phyloP scores from a whole-genome alignment of 1,140 invertebrate species.

The silkworm (Bombyx mori) region ASM3026992v2 NC_085124.1:15514001-15514500 shows the following conservation, averaged over 20 bases:
- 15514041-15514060: too few relatives aligned
- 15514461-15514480: too few relatives aligned
- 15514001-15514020: too few relatives aligned
- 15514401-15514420: slow-evolving; percentile 24
- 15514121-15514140: too few relatives aligned
- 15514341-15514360: slow-evolving; percentile 45
- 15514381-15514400: slow-evolving; percentile 27
- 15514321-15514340: slow-evolving; percentile 22
- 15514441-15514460: not conserved
- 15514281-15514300: slow-evolving; percentile 26
- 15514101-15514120: too few relatives aligned
- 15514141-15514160: too few relatives aligned
- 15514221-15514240: slow-evolving; percentile 14
- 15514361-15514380: slow-evolving; percentile 45
- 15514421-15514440: not conserved
- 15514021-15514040: too few relatives aligned
- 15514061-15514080: too few relatives aligned
- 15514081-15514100: too few relatives aligned
- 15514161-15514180: too few relatives aligned
- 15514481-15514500: too few relatives aligned
- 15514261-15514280: slow-evolving; percentile 8
- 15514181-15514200: not conserved
- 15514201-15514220: slow-evolving; percentile 16
- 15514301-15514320: slow-evolving; percentile 10
- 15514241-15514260: slow-evolving; percentile 29